Conservation (phyloP, 2,888 invertebrate species). For the Hydroisotoma schaefferi region DNA sequence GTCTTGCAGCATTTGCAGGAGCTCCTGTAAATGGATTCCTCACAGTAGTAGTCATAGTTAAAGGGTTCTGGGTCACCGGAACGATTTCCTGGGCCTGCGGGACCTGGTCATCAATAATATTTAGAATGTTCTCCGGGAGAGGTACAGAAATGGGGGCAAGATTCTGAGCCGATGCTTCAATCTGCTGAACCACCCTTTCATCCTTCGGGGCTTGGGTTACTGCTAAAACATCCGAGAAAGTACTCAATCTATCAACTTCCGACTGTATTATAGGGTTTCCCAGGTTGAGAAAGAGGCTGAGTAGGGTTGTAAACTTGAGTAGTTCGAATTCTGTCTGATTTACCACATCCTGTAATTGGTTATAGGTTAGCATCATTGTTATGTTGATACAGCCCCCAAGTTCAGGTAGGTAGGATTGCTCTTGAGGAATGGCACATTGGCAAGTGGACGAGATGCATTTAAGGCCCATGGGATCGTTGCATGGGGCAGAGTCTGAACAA, state of each 20-base stretch:
- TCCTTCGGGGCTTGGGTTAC: too few relatives aligned
- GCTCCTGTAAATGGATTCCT: too few relatives aligned
- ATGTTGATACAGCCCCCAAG: conserved; percentile 28
- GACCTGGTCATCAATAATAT: neutral
- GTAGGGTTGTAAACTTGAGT: neutral
- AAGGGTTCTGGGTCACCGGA: neutral
- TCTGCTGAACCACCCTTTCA: too few relatives aligned
- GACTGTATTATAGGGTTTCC: too few relatives aligned
- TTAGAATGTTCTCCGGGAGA: neutral
- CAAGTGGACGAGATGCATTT: conserved; percentile 23
- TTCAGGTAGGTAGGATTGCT: conserved; percentile 22
- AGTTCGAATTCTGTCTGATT: conserved; percentile 11
- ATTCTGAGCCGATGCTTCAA: neutral
- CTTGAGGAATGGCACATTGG: conserved; percentile 10
- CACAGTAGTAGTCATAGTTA: neutral
- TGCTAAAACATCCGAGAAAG: too few relatives aligned
- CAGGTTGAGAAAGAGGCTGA: conserved; percentile 2
- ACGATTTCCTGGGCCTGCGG: neutral
- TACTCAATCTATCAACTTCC: too few relatives aligned
- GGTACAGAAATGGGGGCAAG: neutral
- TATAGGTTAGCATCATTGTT: conserved; percentile 14
- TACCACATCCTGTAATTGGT: neutral
- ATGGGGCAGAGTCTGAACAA: conserved; percentile 22
- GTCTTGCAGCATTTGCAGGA: too few relatives aligned
- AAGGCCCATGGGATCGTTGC: conserved; percentile 18